A percentile compares a stretch with the other conserved stretches of the same genome.
These are phyloP conservation scores for Pomacea maculata DNA, from an alignment of 1,140 invertebrate genomes.

Conservation along the genomic window DNA sequence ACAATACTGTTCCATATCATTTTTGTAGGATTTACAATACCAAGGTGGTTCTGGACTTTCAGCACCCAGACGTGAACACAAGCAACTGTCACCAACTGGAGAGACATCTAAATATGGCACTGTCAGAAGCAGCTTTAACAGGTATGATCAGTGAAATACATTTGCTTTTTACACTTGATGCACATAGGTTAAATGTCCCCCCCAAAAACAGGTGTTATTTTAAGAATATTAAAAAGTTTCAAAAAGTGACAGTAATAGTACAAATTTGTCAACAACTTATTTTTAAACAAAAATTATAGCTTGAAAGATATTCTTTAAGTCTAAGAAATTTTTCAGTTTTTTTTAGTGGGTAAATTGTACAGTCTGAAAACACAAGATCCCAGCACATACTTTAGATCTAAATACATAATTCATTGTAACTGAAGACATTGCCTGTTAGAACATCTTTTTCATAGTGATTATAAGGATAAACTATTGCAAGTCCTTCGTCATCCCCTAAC, in stretches of 20 bases:
- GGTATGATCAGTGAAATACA: slow-evolving; percentile 36
- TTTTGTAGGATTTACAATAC: slow-evolving; percentile 45
- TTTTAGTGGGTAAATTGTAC: neutral
- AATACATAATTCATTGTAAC: too few species aligned
- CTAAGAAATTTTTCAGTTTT: neutral
- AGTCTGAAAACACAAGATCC: neutral
- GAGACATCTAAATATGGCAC: slow-evolving; percentile 60
- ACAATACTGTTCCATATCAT: neutral
- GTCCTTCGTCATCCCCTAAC: too few species aligned
- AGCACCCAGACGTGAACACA: slow-evolving; percentile 36
- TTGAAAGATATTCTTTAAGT: neutral
- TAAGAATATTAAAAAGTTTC: neutral
- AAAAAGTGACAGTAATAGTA: neutral
- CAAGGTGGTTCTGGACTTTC: slow-evolving; percentile 50
- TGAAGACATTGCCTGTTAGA: too few species aligned
- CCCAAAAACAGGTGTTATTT: neutral
- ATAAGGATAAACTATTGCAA: too few species aligned
- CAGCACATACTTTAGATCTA: neutral
- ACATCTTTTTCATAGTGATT: too few species aligned
- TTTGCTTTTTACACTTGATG: neutral
- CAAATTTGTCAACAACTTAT: neutral
- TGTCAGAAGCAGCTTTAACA: slow-evolving; percentile 59
- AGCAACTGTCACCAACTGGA: slow-evolving; percentile 38
- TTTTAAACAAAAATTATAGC: too few species aligned
- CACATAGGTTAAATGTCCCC: neutral